phyloP scores from a whole-genome alignment of 2,888 invertebrate genomes.

The Cataglyphis cursor region DNA sequence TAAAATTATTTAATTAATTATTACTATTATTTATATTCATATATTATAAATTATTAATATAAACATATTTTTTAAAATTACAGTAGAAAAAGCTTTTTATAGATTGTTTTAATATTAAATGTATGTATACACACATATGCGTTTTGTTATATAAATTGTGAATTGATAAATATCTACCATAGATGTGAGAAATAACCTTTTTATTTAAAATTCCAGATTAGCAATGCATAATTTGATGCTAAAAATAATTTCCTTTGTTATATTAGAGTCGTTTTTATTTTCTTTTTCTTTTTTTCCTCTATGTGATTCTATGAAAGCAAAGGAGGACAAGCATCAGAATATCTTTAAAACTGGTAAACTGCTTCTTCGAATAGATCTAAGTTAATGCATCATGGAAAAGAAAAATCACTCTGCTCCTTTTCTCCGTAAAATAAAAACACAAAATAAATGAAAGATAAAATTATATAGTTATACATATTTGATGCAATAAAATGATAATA shows the following conservation, averaged over 20 bases:
- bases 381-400: neutral
- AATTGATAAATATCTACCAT: neutral
- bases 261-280: conserved; percentile 39
- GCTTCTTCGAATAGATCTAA: conserved; percentile 7
- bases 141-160: neutral
- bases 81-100: neutral
- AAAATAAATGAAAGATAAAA: neutral
- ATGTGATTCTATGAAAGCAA: conserved; percentile 55
- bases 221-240: neutral
- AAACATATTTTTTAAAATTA: neutral
- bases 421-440: neutral
- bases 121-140: neutral
- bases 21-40: neutral
- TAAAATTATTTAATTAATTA: neutral
- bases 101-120: neutral
- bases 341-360: conserved; percentile 64
- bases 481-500: neutral
- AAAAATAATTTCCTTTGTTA: conserved; percentile 18
- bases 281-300: conserved; percentile 64
- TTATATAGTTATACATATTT: neutral
- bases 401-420: neutral
- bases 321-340: conserved; percentile 49
- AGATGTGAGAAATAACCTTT: neutral
- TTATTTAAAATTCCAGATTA: neutral
- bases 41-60: neutral